Evolutionary conservation across 1,140 invertebrate genomes (phyloP), one percentile per base, ranked within the genome.

Genomic region (Hypsibius dujardini): DNA sequence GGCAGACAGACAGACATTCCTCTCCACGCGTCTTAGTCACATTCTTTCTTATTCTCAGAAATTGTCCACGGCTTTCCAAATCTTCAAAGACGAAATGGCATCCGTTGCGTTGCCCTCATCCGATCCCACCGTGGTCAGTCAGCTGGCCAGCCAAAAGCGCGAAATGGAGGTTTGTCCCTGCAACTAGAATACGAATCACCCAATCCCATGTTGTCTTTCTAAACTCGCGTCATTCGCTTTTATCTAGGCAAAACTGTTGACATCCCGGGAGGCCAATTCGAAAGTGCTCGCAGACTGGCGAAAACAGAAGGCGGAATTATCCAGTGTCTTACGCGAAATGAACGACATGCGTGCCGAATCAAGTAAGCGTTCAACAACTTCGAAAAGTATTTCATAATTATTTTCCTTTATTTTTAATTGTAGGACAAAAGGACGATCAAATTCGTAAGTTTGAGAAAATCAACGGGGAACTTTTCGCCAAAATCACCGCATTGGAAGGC

Each of bases 61-160:
- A 56, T n/a, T 56, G 50, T 56, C 50, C 7, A n/a, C n/a, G n/a
- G 50, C 50, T 56, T 56, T 56, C n/a, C 50, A 56, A 56, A n/a
- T n/a, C 7, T 56, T 56, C 50, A 56, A 56, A n/a, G 50, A 56
- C 50, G 50, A 56, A n/a, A 56, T 56, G 50, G 7, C n/a, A n/a
- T 7, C n/a, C n/a, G n/a, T n/a, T n/a, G n/a, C n/a, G n/a, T n/a
- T n/a, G n/a, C n/a, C n/a, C n/a, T n/a, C n/a, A n/a, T n/a, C n/a
- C n/a, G n/a, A n/a, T n/a, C n/a, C n/a, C n/a, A n/a, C n/a, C n/a
- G n/a, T n/a, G n/a, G n/a, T n/a, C n/a, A n/a, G n/a, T n/a, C 50
- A 56, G 50, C 50, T 56, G 50, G 50, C 50, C 50, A n/a, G n/a
- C 7, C 50, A 56, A 56, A 56, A 56, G 50, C 50, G n/a, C n/a